phyloP scores from a whole-genome alignment of 1,140 invertebrate species.

The Drosophila kurseongensis region DNA sequence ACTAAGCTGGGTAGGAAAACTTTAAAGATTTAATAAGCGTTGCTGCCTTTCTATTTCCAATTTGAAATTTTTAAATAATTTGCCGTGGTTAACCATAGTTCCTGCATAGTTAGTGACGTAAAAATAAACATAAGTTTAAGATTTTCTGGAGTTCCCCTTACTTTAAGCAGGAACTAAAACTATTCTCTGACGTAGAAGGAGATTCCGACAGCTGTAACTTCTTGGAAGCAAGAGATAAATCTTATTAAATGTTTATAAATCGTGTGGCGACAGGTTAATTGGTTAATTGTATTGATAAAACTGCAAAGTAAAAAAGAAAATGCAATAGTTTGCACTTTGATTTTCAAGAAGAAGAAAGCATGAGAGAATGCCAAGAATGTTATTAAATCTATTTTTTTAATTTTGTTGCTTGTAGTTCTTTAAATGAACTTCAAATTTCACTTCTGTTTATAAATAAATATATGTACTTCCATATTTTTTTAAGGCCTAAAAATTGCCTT shows the following conservation, averaged over 20 bases:
- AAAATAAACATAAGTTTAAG: not conserved
- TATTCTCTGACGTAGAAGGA: slow-evolving; percentile 24
- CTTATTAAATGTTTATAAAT: slow-evolving; percentile 35
- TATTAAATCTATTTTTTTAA: not conserved
- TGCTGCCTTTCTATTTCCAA: not conserved
- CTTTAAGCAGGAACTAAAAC: slow-evolving; percentile 29
- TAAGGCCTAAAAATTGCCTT: too few species aligned
- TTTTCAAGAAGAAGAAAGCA: slow-evolving; percentile 1
- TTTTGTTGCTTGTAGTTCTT: too few species aligned
- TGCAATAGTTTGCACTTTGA: not conserved
- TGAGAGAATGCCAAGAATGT: not conserved
- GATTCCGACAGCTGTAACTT: slow-evolving; percentile 24
- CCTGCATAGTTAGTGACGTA: slow-evolving; percentile 1
- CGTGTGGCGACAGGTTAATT: slow-evolving; percentile 51
- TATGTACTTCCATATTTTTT: too few species aligned
- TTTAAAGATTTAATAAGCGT: not conserved
- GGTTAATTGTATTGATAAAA: slow-evolving; percentile 29
- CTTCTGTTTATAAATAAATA: too few species aligned
- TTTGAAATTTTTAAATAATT: slow-evolving; percentile 3
- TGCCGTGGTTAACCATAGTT: not conserved
- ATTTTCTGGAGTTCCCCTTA: slow-evolving; percentile 23
- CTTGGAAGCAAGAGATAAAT: slow-evolving; percentile 35
- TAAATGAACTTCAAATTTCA: not conserved
- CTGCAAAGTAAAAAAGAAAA: not conserved
- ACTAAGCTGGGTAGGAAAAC: slow-evolving; percentile 14